Evolutionary conservation across 2,888 invertebrate genomes (phyloP).

Genomic region (Lepidochitona cinerea): DNA sequence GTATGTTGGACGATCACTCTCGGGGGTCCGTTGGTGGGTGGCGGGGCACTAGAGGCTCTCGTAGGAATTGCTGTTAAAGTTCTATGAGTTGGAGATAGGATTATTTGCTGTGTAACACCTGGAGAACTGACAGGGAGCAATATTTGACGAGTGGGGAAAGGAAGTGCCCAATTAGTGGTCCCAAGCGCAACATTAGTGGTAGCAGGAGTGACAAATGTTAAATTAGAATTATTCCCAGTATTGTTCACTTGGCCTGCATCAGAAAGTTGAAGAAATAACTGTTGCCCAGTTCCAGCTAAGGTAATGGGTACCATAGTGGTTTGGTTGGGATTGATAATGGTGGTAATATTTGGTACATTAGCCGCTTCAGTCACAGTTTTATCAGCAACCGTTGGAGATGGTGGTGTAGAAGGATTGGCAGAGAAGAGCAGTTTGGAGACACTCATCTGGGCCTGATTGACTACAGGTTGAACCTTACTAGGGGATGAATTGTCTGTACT

Average conservation of each 20-base stretch:
- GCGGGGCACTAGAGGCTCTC: conserved; percentile 59
- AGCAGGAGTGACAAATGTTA: neutral
- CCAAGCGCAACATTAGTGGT: neutral
- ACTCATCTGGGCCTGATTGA: conserved; percentile 14
- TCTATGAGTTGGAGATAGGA: neutral
- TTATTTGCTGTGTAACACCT: no score
- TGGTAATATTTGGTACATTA: neutral
- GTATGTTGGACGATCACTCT: conserved; percentile 16
- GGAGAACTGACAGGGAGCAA: no score
- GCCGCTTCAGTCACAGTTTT: neutral
- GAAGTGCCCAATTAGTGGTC: neutral
- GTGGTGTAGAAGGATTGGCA: neutral
- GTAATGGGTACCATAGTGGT: neutral
- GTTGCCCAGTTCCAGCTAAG: neutral
- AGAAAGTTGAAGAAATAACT: neutral
- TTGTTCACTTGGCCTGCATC: neutral
- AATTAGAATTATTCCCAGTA: neutral
- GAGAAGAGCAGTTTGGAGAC: conserved; percentile 45
- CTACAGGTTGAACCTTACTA: neutral
- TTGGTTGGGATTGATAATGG: neutral
- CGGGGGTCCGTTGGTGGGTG: conserved; percentile 12
- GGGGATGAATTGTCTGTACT: neutral
- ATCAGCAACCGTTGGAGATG: neutral
- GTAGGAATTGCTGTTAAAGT: conserved; percentile 37
- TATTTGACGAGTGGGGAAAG: no score